phyloP scores from a whole-genome alignment of 2,888 invertebrate species.

The Brachyopa scutellaris region DNA sequence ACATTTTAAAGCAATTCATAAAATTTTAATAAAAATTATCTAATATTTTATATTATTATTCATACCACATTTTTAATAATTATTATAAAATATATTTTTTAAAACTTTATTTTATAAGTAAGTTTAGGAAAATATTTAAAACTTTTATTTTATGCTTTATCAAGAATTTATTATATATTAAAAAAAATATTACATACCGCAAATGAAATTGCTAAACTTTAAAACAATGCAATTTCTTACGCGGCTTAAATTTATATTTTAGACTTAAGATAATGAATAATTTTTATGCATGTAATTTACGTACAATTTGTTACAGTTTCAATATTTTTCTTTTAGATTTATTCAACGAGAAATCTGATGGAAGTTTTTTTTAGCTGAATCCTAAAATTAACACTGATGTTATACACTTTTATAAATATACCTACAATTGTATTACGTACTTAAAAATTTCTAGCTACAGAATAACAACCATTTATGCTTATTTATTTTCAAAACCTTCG shows the following conservation, averaged over 20 bases:
- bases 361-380: slow-evolving; percentile 30
- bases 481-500: too few relatives aligned
- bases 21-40: too few relatives aligned
- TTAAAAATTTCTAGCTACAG: too few relatives aligned
- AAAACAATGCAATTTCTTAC: slow-evolving; percentile 25
- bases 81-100: not conserved
- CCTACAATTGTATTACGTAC: too few relatives aligned
- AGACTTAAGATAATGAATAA: slow-evolving; percentile 42
- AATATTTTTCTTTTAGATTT: slow-evolving; percentile 43
- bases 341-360: slow-evolving; percentile 51
- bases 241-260: slow-evolving; percentile 18
- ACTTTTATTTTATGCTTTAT: slow-evolving; percentile 32
- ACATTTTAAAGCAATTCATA: too few relatives aligned
- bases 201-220: slow-evolving; percentile 15
- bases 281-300: slow-evolving; percentile 45
- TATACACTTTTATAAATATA: too few relatives aligned
- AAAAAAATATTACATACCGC: slow-evolving; percentile 5
- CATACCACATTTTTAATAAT: slow-evolving; percentile 43
- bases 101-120: slow-evolving; percentile 20
- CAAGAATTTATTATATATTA: slow-evolving; percentile 18
- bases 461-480: too few relatives aligned
- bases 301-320: slow-evolving; percentile 52
- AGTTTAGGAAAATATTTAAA: slow-evolving; percentile 18
- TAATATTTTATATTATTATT: too few relatives aligned
- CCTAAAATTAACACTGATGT: not conserved